Conservation (phyloP, 2,113 vertebrate genomes). For the Pycnonotus jocosus region DNA sequence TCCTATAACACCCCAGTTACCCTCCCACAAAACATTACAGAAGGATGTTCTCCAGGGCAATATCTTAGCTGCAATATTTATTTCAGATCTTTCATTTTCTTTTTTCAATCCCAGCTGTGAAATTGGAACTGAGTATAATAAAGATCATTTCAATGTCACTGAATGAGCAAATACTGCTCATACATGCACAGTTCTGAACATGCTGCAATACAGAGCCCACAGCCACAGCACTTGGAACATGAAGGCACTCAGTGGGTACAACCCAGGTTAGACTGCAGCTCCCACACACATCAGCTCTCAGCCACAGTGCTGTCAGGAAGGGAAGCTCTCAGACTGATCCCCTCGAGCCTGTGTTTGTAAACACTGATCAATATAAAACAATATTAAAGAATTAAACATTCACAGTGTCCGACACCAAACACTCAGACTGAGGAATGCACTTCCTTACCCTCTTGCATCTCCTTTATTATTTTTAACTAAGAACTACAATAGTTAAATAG, state of each 20-base stretch:
- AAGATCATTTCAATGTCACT: background rate
- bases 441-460: background rate
- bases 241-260: background rate
- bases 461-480: background rate
- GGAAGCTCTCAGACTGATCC: background rate
- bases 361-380: background rate
- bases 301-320: background rate
- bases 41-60: background rate
- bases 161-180: background rate
- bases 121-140: background rate
- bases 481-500: background rate
- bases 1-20: background rate
- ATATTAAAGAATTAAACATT: background rate
- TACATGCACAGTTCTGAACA: background rate
- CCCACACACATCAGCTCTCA: background rate
- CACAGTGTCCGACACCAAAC: background rate
- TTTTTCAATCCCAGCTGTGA: background rate
- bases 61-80: background rate
- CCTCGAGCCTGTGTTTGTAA: background rate
- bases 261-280: background rate
- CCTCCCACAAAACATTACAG: background rate
- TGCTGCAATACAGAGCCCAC: background rate
- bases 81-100: background rate
- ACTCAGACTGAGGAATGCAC: background rate
- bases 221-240: background rate